Conservation (phyloP, 2,888 invertebrate genomes). For the Bhutanitis thaidina region DNA sequence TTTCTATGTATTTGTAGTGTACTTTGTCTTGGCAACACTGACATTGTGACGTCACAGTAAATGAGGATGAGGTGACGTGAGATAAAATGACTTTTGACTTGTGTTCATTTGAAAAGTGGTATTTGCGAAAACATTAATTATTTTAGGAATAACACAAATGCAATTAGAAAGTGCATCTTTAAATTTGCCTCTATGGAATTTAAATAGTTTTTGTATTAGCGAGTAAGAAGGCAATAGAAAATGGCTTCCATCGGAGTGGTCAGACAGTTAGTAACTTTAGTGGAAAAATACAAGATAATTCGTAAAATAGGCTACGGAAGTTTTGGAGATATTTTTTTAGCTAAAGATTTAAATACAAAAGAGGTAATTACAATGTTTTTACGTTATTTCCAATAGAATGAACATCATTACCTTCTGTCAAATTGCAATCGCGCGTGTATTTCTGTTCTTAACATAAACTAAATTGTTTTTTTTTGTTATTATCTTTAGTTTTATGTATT, state of each 20-base stretch:
- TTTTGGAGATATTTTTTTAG: slow-evolving; percentile 99
- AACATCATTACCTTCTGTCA: slow-evolving; percentile 25
- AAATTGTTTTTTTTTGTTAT: background rate
- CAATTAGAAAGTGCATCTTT: slow-evolving; percentile 59
- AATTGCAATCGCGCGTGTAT: slow-evolving; percentile 47
- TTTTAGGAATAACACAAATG: slow-evolving; percentile 45
- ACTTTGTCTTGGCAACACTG: slow-evolving; percentile 49
- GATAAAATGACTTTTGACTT: slow-evolving; percentile 61
- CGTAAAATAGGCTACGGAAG: slow-evolving; percentile 99
- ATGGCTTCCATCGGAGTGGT: slow-evolving; percentile 69
- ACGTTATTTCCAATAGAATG: slow-evolving; percentile 13
- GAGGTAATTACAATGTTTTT: slow-evolving; percentile 81
- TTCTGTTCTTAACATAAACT: slow-evolving; percentile 32
- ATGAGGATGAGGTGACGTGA: slow-evolving; percentile 54
- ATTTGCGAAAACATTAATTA: slow-evolving; percentile 40
- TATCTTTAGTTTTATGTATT: background rate
- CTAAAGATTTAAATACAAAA: slow-evolving; percentile 93
- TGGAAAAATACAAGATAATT: slow-evolving; percentile 93
- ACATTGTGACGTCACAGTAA: slow-evolving; percentile 71
- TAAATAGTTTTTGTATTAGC: slow-evolving; percentile 63
- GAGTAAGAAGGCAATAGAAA: slow-evolving; percentile 72
- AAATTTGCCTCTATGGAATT: slow-evolving; percentile 41
- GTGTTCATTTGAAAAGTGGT: slow-evolving; percentile 30
- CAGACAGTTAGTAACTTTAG: slow-evolving; percentile 70
- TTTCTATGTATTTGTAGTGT: no score